Conservation (phyloP, 2,888 invertebrate species). For the Xestia c-nigrum region DNA sequence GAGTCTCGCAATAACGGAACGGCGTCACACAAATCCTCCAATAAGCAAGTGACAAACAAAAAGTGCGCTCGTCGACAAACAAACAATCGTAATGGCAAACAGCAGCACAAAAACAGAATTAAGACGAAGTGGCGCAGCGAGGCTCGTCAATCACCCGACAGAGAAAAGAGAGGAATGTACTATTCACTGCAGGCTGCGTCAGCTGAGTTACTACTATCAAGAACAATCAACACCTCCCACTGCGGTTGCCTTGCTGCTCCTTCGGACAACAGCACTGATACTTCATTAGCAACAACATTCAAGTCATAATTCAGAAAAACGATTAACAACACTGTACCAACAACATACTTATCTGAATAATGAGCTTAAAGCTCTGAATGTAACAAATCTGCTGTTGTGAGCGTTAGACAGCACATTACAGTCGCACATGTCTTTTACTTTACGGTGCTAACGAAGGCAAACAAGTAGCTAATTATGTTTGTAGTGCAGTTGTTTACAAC, state of each 20-base stretch:
- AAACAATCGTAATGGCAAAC: slow-evolving; percentile 56
- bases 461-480: slow-evolving; percentile 62
- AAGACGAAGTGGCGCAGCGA: slow-evolving; percentile 68
- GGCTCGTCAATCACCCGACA: slow-evolving; percentile 72
- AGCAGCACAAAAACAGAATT: slow-evolving; percentile 70
- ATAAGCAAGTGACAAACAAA: slow-evolving; percentile 43
- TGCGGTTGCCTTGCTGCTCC: slow-evolving; percentile 6
- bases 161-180: slow-evolving; percentile 52
- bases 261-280: not conserved
- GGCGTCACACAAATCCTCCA: slow-evolving; percentile 35
- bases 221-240: slow-evolving; percentile 9
- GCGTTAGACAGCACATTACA: slow-evolving; percentile 17
- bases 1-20: slow-evolving; percentile 30
- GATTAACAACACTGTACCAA: slow-evolving; percentile 2
- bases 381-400: not conserved
- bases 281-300: slow-evolving; percentile 7
- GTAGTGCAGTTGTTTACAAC: slow-evolving; percentile 62
- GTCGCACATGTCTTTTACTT: slow-evolving; percentile 34
- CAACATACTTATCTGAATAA: slow-evolving; percentile 2
- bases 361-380: slow-evolving; percentile 5
- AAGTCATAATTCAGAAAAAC: not conserved
- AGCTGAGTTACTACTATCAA: slow-evolving; percentile 27
- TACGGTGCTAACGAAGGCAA: slow-evolving; percentile 54
- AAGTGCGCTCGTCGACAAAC: slow-evolving; percentile 53
- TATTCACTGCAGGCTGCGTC: slow-evolving; percentile 43